Evolutionary conservation across 92 coral and sea anemone species (phyloP).

Genomic region (Epizoanthus ramosus): DNA sequence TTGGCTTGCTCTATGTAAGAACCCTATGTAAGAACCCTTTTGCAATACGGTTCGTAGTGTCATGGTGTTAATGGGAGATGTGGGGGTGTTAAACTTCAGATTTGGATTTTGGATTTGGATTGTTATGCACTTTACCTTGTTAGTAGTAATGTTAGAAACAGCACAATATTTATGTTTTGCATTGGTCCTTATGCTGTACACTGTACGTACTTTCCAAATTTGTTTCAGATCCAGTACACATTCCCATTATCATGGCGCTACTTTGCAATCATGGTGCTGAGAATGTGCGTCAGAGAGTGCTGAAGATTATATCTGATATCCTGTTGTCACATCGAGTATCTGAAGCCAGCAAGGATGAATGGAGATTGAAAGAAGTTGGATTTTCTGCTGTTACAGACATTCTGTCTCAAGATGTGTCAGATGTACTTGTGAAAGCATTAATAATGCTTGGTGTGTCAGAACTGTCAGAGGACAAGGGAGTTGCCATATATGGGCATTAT

Average conservation of each 20-base stretch:
- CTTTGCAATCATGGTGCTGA: conserved; percentile 64
- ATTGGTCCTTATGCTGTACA: too few relatives aligned
- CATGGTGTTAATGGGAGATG: too few relatives aligned
- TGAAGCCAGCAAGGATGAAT: conserved; percentile 69
- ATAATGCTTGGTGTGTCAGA: conserved; percentile 75
- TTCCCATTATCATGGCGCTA: conserved; percentile 72
- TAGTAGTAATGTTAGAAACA: neutral
- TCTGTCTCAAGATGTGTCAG: conserved; percentile 66
- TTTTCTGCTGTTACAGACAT: conserved; percentile 75
- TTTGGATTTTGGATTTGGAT: too few relatives aligned
- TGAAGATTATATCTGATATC: conserved; percentile 71
- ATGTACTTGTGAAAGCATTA: conserved; percentile 63
- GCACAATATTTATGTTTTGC: too few relatives aligned
- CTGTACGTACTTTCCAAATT: neutral
- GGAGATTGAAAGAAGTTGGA: conserved; percentile 76
- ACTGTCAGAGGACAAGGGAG: conserved; percentile 70
- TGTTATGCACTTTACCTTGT: neutral
- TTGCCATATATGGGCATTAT: conserved; percentile 84
- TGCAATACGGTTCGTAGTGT: too few relatives aligned
- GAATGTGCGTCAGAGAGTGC: conserved; percentile 65
- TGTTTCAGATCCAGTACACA: conserved; percentile 69
- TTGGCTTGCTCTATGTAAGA: too few relatives aligned
- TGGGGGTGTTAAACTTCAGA: too few relatives aligned
- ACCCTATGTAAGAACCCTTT: too few relatives aligned
- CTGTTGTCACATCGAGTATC: conserved; percentile 74